Conservation (phyloP, 2,113 vertebrate species). For the Beaufortia kweichowensis region DNA sequence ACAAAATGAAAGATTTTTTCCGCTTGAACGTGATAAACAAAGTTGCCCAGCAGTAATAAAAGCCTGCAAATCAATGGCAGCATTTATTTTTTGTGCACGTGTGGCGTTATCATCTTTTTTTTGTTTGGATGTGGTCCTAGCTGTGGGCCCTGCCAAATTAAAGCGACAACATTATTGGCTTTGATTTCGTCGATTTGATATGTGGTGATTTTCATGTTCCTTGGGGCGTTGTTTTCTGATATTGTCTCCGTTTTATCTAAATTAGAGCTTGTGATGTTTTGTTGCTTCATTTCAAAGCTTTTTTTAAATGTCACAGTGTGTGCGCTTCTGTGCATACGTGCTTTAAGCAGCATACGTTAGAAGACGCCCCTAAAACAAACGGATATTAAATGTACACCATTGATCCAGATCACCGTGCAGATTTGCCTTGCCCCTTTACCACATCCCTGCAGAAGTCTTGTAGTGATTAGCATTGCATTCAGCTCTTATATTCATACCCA, state of each 20-base stretch:
- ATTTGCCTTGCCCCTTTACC: background rate
- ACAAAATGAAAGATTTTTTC: background rate
- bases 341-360: background rate
- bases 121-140: conserved; percentile 6
- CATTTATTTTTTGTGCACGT: background rate
- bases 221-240: conserved; percentile 3
- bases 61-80: background rate
- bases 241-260: conserved; percentile 6
- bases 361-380: background rate
- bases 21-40: conserved; percentile 3
- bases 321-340: background rate
- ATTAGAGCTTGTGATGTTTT: conserved; percentile 21
- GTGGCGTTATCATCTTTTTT: background rate
- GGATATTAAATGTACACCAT: background rate
- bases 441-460: background rate
- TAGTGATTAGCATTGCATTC: background rate
- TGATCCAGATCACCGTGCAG: background rate
- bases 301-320: background rate
- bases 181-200: conserved; percentile 21
- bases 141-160: conserved; percentile 9
- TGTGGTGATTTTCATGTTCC: conserved; percentile 13
- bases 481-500: background rate
- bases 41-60: conserved; percentile 19
- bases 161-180: conserved; percentile 8
- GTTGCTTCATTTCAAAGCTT: conserved; percentile 7